A percentile compares a stretch with the other conserved stretches of the same genome.
Evolutionary conservation across 2,888 invertebrate species (phyloP).

Genomic region (Dorcus hopei): DNA sequence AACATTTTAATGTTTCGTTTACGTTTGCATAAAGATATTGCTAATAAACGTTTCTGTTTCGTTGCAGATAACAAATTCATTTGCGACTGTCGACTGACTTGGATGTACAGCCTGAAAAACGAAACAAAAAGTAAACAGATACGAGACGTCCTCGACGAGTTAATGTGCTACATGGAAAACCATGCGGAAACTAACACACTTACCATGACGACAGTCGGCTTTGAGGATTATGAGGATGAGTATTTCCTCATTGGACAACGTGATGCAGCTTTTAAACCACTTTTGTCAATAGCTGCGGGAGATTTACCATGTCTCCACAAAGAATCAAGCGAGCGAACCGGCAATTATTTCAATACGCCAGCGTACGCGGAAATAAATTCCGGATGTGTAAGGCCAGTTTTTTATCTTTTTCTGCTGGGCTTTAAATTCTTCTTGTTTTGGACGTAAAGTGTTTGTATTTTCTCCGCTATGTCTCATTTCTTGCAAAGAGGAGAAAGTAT

Average conservation of each 20-base stretch:
- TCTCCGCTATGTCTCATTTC: too few species aligned
- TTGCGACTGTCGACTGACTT: slow-evolving; percentile 79
- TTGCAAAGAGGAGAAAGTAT: too few species aligned
- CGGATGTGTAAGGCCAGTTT: neutral
- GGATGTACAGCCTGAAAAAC: slow-evolving; percentile 73
- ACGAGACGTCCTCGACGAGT: slow-evolving; percentile 64
- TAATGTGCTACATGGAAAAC: slow-evolving; percentile 66
- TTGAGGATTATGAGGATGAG: slow-evolving; percentile 14
- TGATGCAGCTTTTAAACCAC: slow-evolving; percentile 33
- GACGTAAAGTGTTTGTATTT: too few species aligned
- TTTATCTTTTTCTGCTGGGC: too few species aligned
- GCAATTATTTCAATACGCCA: slow-evolving; percentile 36
- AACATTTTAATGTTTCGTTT: too few species aligned
- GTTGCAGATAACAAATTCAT: slow-evolving; percentile 76
- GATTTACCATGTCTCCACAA: slow-evolving; percentile 47
- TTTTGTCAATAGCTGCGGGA: slow-evolving; percentile 38
- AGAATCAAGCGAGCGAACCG: slow-evolving; percentile 39
- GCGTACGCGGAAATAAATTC: slow-evolving; percentile 34
- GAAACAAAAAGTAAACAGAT: slow-evolving; percentile 71
- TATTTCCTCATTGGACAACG: slow-evolving; percentile 24
- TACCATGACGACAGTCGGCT: slow-evolving; percentile 24
- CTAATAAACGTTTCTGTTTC: slow-evolving; percentile 31
- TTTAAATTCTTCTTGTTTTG: too few species aligned
- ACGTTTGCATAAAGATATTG: too few species aligned
- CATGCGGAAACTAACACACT: slow-evolving; percentile 20